Conservation (phyloP, 2,888 invertebrate genomes). For the Mantis religiosa region DNA sequence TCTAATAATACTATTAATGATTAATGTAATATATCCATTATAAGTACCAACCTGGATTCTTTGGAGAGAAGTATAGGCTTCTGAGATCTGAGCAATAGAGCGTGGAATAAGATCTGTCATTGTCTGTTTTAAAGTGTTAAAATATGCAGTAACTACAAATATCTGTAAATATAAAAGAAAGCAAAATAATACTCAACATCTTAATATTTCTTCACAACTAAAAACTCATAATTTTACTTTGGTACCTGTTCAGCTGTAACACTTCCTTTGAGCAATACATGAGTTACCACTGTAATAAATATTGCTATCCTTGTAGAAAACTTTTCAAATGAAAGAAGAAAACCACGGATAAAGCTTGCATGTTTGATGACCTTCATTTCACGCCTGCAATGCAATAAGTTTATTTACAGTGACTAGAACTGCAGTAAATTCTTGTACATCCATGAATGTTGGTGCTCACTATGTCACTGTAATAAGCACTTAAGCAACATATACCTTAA, state of each 20-base stretch:
- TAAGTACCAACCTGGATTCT: conserved; percentile 36
- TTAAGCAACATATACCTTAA: too few relatives aligned
- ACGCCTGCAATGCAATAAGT: conserved; percentile 46
- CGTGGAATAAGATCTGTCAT: conserved; percentile 76
- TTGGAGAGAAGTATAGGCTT: conserved; percentile 66
- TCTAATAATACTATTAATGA: neutral
- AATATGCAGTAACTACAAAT: conserved; percentile 7
- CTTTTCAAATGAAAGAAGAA: conserved; percentile 58
- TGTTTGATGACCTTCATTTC: conserved; percentile 68
- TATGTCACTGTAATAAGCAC: too few relatives aligned
- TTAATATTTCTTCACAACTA: neutral
- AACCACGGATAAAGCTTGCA: conserved; percentile 60
- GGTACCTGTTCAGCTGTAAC: conserved; percentile 59
- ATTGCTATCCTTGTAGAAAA: conserved; percentile 67
- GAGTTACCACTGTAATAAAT: conserved; percentile 62
- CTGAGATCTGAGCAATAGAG: conserved; percentile 74
- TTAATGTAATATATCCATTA: conserved; percentile 27
- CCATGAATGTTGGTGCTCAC: too few relatives aligned
- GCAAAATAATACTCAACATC: neutral
- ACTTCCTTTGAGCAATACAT: conserved; percentile 55
- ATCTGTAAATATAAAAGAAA: conserved; percentile 1
- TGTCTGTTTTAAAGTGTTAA: conserved; percentile 21
- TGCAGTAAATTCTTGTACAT: neutral
- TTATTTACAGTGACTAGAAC: neutral
- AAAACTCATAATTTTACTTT: neutral